Evolutionary conservation across 2,888 invertebrate species (phyloP), one percentile per base, ranked within the genome.

Genomic region (Xanthostigma xanthostigma): DNA sequence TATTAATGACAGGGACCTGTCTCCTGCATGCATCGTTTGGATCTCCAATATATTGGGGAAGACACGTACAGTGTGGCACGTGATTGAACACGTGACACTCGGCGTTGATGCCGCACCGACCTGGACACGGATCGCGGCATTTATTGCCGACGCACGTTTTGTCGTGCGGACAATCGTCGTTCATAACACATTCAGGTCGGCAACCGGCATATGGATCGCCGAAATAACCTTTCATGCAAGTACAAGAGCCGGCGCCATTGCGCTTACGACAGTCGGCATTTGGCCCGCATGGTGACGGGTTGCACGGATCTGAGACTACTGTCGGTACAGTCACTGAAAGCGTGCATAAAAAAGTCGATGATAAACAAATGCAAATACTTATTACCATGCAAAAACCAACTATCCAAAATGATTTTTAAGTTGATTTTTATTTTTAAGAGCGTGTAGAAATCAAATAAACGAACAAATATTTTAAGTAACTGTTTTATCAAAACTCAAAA

Each of bases 131-230:
- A 66, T 87, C 78, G 60, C 75, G 72, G 62, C 88, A 88, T 70
- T 84, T 84, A 64, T 83, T 82, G 64, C 80, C 81, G 53, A 79
- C 74, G 68, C 89, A 89, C 49, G 85, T 81, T 64, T 72, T 78
- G 55, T 79, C 74, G 56, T 74, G 71, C 54, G 78, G 70, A 63
- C 87, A 87, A 60, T 86, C 86, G 46, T 78, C 77, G 62, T 84
- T 86, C 67, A 83, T 79, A 41, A 83, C 76, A 62, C 86, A 87
- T 70, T 86, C 84, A n/a, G 85, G 85, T 56, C 84, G 75, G 64
- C 87, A 87, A 41, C 84, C 83, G 52, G 73, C 71, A 63, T 84
- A 84, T 35, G 88, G 85, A 67, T 87, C 84, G 45, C 87, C 87
- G 56, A 76, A 75, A 66, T 83, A 86, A 56, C 80, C 80, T 51